Evolutionary conservation across 64 coral and sea anemone genomes (phyloP), one percentile per base, ranked within the genome.

Genomic region (Stichodactyla helianthus): DNA sequence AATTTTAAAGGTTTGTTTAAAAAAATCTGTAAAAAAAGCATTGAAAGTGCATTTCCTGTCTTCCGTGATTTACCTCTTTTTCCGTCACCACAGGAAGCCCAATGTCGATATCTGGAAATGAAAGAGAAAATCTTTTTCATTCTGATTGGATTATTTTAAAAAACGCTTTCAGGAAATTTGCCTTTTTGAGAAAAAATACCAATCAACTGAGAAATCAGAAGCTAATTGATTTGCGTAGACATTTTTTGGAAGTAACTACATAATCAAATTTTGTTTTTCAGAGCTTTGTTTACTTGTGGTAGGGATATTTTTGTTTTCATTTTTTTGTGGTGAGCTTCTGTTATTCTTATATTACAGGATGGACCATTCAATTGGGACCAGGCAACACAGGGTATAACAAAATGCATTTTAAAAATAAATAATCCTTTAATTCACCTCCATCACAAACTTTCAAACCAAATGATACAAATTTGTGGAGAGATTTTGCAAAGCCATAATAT

Each of bases 291-390:
- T 68, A 68, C 20, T 20, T 68, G 63, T 68, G 63, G 18, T 68
- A 9, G 5, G 19, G n/a, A 20, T 68, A 12, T 27, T 31, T 74
- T 31, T 27, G 7, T 9, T 31, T 12, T 31, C 55, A 58, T 11
- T 15, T 5, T 58, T 58, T 11, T 58, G 55, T 58, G 14, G 14
- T 58, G 55, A 11, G 14, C 2, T 58, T 11, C 14, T 58, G 55
- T 58, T 58, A 15, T 58, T 58, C 14, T 15, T 58, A 1, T 58
- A 58, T 31, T 82, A 54, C 51, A 98, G 88, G 87, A 89, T 92
- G 95, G 92, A 35, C 86, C 80, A 55, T 98, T 94, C 79, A 87
- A 93, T 1, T 98, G 95, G 95, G 92, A 98, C 80, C 82, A 93
- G 86, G 17, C 87, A 54, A 94, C 92, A 22, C 95, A 98, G 91